phyloP scores from a whole-genome alignment of 2,113 vertebrate genomes.

The Rhinoderma darwinii region DNA sequence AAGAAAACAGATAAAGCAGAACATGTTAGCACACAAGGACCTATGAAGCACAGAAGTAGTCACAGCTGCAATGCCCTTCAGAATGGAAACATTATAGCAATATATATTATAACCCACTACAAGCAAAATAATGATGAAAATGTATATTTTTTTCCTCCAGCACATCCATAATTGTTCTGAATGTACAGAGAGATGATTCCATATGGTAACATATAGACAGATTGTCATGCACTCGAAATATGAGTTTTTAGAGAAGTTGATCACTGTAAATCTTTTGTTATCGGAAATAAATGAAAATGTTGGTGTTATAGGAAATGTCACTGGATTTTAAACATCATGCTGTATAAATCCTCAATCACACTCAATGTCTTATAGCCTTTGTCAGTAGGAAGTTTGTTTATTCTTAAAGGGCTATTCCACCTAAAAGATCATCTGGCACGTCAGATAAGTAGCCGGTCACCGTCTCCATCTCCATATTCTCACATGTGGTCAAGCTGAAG shows the following conservation, averaged over 20 bases:
- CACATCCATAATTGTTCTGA: neutral
- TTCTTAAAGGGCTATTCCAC: neutral
- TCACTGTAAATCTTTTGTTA: neutral
- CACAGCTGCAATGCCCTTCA: neutral
- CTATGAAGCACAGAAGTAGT: neutral
- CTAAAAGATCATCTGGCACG: too few relatives aligned
- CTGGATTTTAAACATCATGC: slow-evolving; percentile 2
- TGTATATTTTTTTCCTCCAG: neutral
- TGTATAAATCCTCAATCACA: slow-evolving; percentile 28
- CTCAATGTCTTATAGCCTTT: neutral
- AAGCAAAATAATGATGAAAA: neutral
- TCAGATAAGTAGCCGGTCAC: too few relatives aligned
- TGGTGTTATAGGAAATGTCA: neutral
- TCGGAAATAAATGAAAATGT: neutral
- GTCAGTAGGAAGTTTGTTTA: neutral
- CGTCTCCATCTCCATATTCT: too few relatives aligned
- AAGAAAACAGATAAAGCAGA: slow-evolving; percentile 55
- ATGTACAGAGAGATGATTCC: neutral
- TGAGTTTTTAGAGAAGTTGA: neutral
- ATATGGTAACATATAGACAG: neutral
- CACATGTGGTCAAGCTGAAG: too few relatives aligned
- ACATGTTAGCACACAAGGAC: slow-evolving; percentile 19
- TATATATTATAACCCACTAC: neutral
- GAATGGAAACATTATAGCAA: neutral
- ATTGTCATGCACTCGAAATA: neutral